Base-by-base conservation (phyloP, 2,113 vertebrate genomes). In the Brachyhypopomus occidentalis region DNA sequence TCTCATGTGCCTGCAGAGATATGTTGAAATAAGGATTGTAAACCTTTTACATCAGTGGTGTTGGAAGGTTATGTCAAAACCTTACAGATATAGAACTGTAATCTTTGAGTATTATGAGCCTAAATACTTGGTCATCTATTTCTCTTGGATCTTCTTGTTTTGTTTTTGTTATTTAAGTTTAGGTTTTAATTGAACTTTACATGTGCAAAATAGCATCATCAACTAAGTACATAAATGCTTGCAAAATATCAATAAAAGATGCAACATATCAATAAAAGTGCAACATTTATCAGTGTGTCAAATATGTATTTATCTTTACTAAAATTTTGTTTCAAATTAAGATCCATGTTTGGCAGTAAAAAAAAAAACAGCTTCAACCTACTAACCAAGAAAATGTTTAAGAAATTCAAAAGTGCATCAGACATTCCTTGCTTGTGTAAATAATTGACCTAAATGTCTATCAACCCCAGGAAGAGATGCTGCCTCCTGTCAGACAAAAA, bases 171-270 rank as follows among this genome's bases (percentile, higher is more conserved):
- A 80, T 72, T 84, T 76, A 79, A 75, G n/a, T 38, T n/a, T 78
- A 74, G 23, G 73, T n/a, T 58, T 79, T 58, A 9, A 62, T 69
- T 77, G 23, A 30, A 79, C 76, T 85, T 64, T 75, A 59, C 25
- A 41, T 14, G 6, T 64, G 45, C 58, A 70, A 56, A 75, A 81
- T 58, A 72, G 34, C 41, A 55, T 78, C 36, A 75, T 20, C 25
- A 75, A 56, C 60, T 38, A 22, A 75, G 23, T 75, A 89, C 83
- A 75, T 87, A 87, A 79, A 86, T 88, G 91, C 88, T 89, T 91
- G 88, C 88, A 88, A 91, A 92, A 89, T 87, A 89, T 87, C 86
- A 93, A 93, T 94, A 93, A 93, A 52, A 75, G n/a, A n/a, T 91
- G 88, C 88, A 88, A 91, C 91, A 89, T 87, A 89, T 87, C 86